phyloP scores from a whole-genome alignment of 37 sponge, comb jelly and placozoan genomes.

The Petrosia ficiformis region DNA sequence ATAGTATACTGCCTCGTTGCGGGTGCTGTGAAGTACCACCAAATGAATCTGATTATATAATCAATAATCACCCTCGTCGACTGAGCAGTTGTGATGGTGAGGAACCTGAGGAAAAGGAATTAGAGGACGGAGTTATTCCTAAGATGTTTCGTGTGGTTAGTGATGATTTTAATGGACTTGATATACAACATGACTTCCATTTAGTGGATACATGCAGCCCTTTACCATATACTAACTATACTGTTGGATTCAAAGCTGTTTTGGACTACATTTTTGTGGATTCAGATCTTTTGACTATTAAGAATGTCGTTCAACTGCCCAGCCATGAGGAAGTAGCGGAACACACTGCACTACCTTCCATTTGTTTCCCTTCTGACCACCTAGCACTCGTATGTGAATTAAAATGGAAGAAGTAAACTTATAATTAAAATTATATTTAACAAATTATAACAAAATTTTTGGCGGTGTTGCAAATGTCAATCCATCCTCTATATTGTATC shows the following conservation, averaged over 20 bases:
- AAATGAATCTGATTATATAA: not conserved
- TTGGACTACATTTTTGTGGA: conserved; percentile 81
- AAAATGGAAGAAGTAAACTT: conserved; percentile 32
- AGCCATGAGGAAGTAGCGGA: conserved; percentile 58
- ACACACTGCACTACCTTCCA: conserved; percentile 69
- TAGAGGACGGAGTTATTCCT: not conserved
- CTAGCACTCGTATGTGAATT: conserved; percentile 73
- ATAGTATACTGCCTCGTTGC: conserved; percentile 25
- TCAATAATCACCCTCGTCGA: not conserved
- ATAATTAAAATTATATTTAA: not conserved
- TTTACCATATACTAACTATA: conserved; percentile 62
- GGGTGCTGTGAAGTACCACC: conserved; percentile 8
- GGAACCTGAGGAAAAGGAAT: not conserved
- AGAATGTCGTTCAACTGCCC: conserved; percentile 48
- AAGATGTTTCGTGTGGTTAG: not conserved
- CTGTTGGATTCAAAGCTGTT: conserved; percentile 42
- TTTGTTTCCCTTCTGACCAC: conserved; percentile 86
- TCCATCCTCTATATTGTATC: no score
- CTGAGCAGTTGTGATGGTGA: not conserved
- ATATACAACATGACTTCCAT: conserved; percentile 25
- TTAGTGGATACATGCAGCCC: conserved; percentile 65
- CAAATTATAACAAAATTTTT: not conserved
- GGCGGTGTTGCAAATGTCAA: no score
- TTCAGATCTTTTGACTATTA: conserved; percentile 23
- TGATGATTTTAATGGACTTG: conserved; percentile 39